Evolutionary conservation across 2,888 invertebrate genomes (phyloP), one percentile per base, ranked within the genome.

Genomic region (Caenorhabditis japonica): DNA sequence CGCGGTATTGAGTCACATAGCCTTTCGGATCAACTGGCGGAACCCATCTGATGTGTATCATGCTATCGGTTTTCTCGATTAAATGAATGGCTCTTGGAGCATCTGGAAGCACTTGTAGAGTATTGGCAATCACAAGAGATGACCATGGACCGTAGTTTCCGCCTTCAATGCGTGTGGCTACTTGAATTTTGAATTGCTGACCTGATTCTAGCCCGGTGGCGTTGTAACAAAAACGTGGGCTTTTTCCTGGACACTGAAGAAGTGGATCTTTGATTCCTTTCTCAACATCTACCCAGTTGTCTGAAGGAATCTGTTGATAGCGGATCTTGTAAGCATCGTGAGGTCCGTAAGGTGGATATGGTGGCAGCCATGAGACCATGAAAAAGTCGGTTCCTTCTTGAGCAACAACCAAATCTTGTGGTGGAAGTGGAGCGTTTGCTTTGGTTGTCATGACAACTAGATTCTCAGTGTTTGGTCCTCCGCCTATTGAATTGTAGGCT

Each of bases 261-360:
- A 81, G 75, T 5, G 80, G 83, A 56, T 85, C 84, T 27, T 79
- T 76, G 51, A 81, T 61, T 39, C 73, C 79, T 39, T 86, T 76
- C 70, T 83, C 84, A 17, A 84, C 75, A n/a, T 76, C 74, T 12
- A 77, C 61, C 86, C 86, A 86, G 39, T 84, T 75, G n/a, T 77
- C 70, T 10, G 85, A 70, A 19, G 76, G 82, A n/a, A 86, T 72
- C 19, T 81, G 76, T 52, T 84, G 84, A 53, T 86, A 84, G 21
- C 83, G 78, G 19, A 87, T 75, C 77, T 86, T 86, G 81, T 85
- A 87, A 21, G 78, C 75, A 52, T 87, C 86, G 60, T 87, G 84
- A 8, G 87, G 87, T 12, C 87, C 87, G 69, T 87, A 87, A 38
- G 87, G 87, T 27, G 87, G 87, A 62, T 87, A 87, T 13, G 87